phyloP scores from a whole-genome alignment of 2,888 invertebrate species.

The Alentia gelatinosa region DNA sequence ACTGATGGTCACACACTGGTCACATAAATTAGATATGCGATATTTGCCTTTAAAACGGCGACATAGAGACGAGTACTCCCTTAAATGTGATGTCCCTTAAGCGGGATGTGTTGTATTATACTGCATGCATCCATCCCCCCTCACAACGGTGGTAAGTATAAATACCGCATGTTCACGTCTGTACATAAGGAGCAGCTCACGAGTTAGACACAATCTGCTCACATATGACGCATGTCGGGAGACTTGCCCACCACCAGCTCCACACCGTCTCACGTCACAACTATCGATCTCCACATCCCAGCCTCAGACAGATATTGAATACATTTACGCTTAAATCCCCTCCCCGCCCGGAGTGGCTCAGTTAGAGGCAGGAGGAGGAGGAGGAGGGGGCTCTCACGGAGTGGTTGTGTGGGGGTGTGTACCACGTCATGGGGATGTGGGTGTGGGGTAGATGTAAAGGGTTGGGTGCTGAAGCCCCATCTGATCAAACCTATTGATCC shows the following conservation, averaged over 20 bases:
- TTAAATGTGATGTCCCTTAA: too few relatives aligned
- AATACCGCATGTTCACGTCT: too few relatives aligned
- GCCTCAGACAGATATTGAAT: neutral
- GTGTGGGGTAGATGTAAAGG: neutral
- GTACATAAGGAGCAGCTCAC: too few relatives aligned
- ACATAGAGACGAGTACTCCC: too few relatives aligned
- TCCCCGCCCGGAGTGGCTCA: neutral
- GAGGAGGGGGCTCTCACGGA: neutral
- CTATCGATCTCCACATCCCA: neutral
- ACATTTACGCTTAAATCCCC: neutral
- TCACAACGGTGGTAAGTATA: too few relatives aligned
- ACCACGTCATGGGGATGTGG: neutral
- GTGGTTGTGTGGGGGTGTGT: neutral
- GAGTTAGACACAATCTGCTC: too few relatives aligned
- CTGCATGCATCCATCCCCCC: too few relatives aligned
- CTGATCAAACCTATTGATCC: neutral
- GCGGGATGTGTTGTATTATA: too few relatives aligned
- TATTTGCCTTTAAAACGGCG: too few relatives aligned
- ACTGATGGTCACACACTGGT: too few relatives aligned
- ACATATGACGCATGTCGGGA: too few relatives aligned
- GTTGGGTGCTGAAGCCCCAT: neutral
- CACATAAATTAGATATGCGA: too few relatives aligned
- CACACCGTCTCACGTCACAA: neutral
- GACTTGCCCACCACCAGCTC: neutral
- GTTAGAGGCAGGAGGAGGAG: neutral